Base-by-base conservation (phyloP, 2,113 vertebrate genomes). In the Chlamydotis undulata region DNA sequence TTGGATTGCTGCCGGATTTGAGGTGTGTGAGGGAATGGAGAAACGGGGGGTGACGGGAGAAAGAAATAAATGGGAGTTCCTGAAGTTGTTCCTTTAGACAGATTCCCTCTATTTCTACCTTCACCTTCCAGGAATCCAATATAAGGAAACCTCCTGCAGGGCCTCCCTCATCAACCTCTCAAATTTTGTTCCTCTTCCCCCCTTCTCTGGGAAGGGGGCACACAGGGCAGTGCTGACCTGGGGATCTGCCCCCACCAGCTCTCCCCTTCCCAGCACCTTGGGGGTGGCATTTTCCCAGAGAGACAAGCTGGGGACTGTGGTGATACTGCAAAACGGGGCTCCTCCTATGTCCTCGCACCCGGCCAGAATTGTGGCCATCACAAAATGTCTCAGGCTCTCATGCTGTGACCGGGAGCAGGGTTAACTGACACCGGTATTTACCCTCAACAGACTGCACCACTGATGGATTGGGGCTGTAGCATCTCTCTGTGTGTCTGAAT, bases 361-460 rank as follows among this genome's bases (percentile, higher is more conserved):
- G 10, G 35, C n/a, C 61, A 47, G 25, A 0, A 0, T 0, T 63
- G 93, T 28, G 64, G 80, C 69, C 60, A 56, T 7, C 69, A 14
- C 28, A 47, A 43, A 71, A 17, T 1, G 3, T 9, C 64, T 12
- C 26, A 6, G 53, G 19, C 52, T 28, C 45, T 45, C 0, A 0
- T 13, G 19, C 2, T 4, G 19, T 43, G n/a, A 29, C 8, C 0
- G 3, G 39, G 25, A 75, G 31, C 9, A 3, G 55, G n/a, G 52
- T 28, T 50, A 45, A 39, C 13, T 3, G 4, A 33, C 37, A 61
- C 52, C 71, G 80, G 4, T 9, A 9, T 19, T 81, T 12, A 19
- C 5, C 39, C 37, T 14, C 2, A 0, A 17, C 37, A 67, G 11
- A 9, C 5, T 19, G 55, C 26, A 12, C 31, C 39, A 11, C 47